Evolutionary conservation across 2,888 invertebrate genomes (phyloP).

Genomic region (Drosophila kanekoi): DNA sequence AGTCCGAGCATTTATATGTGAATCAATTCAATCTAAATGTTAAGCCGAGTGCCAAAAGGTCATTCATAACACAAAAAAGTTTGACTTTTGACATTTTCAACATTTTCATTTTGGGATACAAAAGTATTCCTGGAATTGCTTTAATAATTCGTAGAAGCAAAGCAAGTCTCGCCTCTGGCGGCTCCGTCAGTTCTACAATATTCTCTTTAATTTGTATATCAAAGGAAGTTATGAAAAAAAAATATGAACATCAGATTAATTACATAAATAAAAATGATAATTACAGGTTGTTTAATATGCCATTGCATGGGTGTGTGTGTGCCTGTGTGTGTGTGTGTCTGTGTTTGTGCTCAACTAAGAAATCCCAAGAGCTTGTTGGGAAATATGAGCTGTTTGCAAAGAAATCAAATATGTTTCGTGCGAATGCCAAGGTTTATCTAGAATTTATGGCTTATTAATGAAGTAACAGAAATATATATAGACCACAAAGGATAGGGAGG

Average conservation of each 20-base stretch:
- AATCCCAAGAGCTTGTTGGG: background rate
- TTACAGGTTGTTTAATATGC: conserved; percentile 9
- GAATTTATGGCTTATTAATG: background rate
- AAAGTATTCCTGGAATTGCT: background rate
- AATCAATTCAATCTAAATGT: no score
- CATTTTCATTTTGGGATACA: background rate
- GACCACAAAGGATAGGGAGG: background rate
- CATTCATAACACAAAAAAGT: background rate
- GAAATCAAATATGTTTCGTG: conserved; percentile 1
- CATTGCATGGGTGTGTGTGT: background rate
- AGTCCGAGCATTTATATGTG: no score
- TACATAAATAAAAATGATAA: conserved; percentile 10
- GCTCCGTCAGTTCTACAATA: background rate
- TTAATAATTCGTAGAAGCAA: background rate
- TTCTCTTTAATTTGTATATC: conserved; percentile 20
- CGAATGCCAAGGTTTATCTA: background rate
- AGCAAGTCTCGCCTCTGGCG: conserved; percentile 3
- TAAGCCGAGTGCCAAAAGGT: background rate
- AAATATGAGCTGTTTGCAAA: background rate
- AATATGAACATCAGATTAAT: conserved; percentile 25
- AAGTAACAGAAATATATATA: background rate
- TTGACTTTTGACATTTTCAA: background rate
- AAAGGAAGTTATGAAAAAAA: conserved; percentile 10
- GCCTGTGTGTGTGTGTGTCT: no score
- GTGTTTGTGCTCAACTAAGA: background rate